Percentiles rank a stretch among this genome's conserved stretches.
These are phyloP conservation scores for Agrotis exclamationis DNA, from an alignment of 2,888 invertebrate genomes.

Conservation along the genomic window DNA sequence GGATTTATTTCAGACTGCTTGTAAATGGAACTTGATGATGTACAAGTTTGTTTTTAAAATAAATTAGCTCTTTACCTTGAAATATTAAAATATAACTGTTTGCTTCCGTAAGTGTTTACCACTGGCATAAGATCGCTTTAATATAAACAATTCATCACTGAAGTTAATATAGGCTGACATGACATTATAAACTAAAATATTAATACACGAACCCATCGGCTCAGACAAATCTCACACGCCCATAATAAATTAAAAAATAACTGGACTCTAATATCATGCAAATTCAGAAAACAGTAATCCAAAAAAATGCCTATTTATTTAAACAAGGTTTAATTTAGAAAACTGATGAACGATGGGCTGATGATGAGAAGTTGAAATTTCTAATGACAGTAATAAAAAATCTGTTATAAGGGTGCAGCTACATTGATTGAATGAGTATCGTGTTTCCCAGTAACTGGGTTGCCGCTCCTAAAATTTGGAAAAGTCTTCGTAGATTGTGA, in stretches of 20 bases:
- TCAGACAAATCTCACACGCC: constrained; percentile 26
- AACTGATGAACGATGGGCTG: constrained; percentile 18
- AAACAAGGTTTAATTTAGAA: constrained; percentile 17
- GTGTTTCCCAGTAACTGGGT: background rate
- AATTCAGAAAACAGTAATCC: constrained; percentile 8
- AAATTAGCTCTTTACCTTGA: too few species aligned
- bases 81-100: too few species aligned
- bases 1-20: too few species aligned
- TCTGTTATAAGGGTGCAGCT: constrained; percentile 41
- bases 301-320: constrained; percentile 16
- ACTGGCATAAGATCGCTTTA: background rate
- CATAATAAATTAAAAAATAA: constrained; percentile 32
- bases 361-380: constrained; percentile 2
- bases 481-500: too few species aligned
- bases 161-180: background rate
- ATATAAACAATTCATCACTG: constrained; percentile 17
- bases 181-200: constrained; percentile 9
- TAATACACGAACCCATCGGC: background rate
- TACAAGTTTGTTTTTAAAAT: too few species aligned
- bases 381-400: constrained; percentile 3
- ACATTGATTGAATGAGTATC: constrained; percentile 24
- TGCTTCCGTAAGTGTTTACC: background rate
- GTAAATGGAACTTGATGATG: too few species aligned
- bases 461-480: background rate
- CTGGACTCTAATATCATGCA: constrained; percentile 29